These are phyloP conservation scores for Melipona quadrifasciata DNA, from an alignment of 1,140 invertebrate species.

Conservation along the genomic window DNA sequence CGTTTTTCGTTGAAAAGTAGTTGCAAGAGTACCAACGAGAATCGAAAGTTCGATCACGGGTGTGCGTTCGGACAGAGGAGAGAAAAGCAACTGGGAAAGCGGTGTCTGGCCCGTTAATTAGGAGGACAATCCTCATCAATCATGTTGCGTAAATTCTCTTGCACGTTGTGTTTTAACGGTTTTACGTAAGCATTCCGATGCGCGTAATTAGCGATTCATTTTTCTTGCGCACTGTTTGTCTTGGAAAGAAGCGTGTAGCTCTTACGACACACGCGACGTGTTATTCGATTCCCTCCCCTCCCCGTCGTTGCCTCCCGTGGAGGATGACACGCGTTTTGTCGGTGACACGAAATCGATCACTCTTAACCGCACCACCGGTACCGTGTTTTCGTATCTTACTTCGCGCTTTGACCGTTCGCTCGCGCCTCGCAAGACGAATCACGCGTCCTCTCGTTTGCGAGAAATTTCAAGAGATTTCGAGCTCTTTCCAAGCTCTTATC, in stretches of 20 bases:
- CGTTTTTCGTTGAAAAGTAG: background rate
- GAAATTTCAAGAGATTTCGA: too few relatives aligned
- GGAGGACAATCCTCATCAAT: conserved; percentile 29
- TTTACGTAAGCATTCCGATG: conserved; percentile 3
- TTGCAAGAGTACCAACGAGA: background rate
- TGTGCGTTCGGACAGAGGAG: background rate
- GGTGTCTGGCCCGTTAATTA: conserved; percentile 7
- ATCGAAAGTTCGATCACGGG: background rate
- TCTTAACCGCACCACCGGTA: background rate
- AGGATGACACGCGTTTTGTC: conserved; percentile 38
- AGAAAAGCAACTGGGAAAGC: background rate
- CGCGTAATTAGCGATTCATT: conserved; percentile 23
- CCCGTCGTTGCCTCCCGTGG: conserved; percentile 9
- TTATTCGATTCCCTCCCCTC: conserved; percentile 57
- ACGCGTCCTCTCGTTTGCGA: background rate
- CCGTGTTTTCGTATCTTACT: conserved; percentile 8
- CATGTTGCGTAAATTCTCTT: conserved; percentile 22
- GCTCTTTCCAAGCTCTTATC: too few relatives aligned
- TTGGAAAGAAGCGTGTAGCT: background rate
- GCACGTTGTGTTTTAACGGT: background rate
- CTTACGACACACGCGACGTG: conserved; percentile 48
- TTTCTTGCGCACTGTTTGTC: background rate
- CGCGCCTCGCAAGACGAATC: conserved; percentile 15
- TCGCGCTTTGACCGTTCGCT: background rate
- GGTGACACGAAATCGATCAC: conserved; percentile 45